Evolutionary conservation across 2,113 vertebrate species (phyloP), one percentile per base, ranked within the genome.

Genomic region (Tenebrosternarchus preto): DNA sequence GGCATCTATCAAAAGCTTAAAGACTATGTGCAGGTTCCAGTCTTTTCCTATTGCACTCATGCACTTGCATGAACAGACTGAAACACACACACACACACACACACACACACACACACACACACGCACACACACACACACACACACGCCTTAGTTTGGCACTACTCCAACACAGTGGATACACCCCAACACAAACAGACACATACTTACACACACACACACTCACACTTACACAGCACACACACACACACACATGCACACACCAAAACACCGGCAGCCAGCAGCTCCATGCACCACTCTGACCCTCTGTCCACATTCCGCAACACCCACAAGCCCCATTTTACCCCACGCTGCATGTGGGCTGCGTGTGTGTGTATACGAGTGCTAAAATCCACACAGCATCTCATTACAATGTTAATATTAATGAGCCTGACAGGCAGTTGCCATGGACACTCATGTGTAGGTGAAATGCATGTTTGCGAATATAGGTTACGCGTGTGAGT

Each of bases 261-360:
- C 43, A 71, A 60, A 11, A 60, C 57, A 60, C 57, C 24, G 57
- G 6, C n/a, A 39, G 63, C 36, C 61, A 31, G 50, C n/a, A 46
- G 55, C 67, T 25, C 27, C 60, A 24, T 64, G 17, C 29, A 31
- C 39, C 22, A 56, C 46, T 55, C 46, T 77, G 57, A 71, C 66
- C 63, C 59, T 46, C 33, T 46, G 67, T 12, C 43, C 57, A 82
- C 71, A 84, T 84, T 78, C 83, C 79, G 56, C 12, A 77, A 70
- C 36, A 31, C 73, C 61, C 27, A 56, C 43, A 31, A 33, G 64
- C 70, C 43, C 63, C 16, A 60, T 68, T 74, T 29, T 78, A 39
- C 15, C 16, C n/a, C 57, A 31, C 27, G 6, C 73, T 60, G 27
- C 20, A 24, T 60, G 61, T 33, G 43, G 63, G 68, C n/a, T 63